Evolutionary conservation across 2,888 invertebrate species (phyloP).

Genomic region (Silvanus unidentatus): DNA sequence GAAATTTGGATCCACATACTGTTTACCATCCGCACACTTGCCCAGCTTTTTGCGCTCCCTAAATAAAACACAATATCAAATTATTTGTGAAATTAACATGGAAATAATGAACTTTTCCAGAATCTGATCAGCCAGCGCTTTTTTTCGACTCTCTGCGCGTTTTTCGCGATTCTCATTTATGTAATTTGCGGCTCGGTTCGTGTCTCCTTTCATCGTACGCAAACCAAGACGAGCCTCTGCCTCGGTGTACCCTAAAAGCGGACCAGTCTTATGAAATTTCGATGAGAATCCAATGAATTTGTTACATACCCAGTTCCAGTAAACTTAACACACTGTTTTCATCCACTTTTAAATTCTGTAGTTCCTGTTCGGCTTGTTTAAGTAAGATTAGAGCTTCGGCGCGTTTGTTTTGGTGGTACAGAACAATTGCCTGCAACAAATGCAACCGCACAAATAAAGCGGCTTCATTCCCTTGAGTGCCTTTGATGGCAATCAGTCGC

Average conservation of each 20-base stretch:
- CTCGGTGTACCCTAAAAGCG: slow-evolving; percentile 56
- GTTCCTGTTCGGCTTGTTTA: slow-evolving; percentile 57
- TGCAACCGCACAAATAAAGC: slow-evolving; percentile 73
- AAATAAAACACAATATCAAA: slow-evolving; percentile 11
- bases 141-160: slow-evolving; percentile 47
- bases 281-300: too few species aligned
- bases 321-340: slow-evolving; percentile 50
- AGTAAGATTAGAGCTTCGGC: slow-evolving; percentile 57
- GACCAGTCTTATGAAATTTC: slow-evolving; percentile 3
- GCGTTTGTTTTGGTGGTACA: slow-evolving; percentile 69
- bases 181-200: slow-evolving; percentile 59
- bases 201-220: slow-evolving; percentile 54
- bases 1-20: slow-evolving; percentile 49
- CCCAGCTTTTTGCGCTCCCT: slow-evolving; percentile 53
- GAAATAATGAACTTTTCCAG: slow-evolving; percentile 33
- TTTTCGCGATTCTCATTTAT: slow-evolving; percentile 55
- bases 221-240: slow-evolving; percentile 67
- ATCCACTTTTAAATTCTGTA: slow-evolving; percentile 59
- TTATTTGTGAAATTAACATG: slow-evolving; percentile 3
- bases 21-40: slow-evolving; percentile 55
- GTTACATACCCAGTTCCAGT: slow-evolving; percentile 53
- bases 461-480: slow-evolving; percentile 61
- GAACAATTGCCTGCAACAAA: slow-evolving; percentile 71
- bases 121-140: slow-evolving; percentile 49
- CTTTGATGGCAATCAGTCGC: slow-evolving; percentile 55